A percentile compares a stretch with the other conserved stretches of the same genome.
Conservation (phyloP, 2,888 invertebrate species). For the Pharmacophagus antenor region DNA sequence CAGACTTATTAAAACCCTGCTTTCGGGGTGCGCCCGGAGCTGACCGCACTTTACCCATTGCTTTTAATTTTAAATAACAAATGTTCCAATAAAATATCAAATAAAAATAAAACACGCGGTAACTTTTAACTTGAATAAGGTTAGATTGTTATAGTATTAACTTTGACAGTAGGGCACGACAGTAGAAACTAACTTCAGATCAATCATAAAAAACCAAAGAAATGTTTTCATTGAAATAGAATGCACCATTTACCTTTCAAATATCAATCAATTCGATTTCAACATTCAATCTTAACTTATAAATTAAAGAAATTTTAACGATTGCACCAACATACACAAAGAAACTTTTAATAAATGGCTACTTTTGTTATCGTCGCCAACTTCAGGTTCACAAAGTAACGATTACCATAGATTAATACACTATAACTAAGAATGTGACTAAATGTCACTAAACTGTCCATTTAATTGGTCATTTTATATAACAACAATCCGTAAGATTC, state of each 20-base stretch:
- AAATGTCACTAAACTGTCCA: not conserved
- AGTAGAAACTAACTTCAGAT: conserved; percentile 32
- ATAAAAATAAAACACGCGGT: conserved; percentile 23
- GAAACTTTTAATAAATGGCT: not conserved
- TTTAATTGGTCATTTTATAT: not conserved
- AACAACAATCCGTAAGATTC: not conserved
- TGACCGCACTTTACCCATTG: conserved; percentile 89
- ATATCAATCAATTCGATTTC: not conserved
- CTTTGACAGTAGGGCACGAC: conserved; percentile 22
- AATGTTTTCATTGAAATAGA: conserved; percentile 3
- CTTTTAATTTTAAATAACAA: not conserved
- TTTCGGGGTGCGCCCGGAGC: conserved; percentile 88
- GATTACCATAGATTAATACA: too few relatives aligned
- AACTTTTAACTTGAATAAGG: conserved; percentile 1
- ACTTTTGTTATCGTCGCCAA: conserved; percentile 20
- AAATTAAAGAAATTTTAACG: not conserved
- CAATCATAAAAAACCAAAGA: conserved; percentile 11
- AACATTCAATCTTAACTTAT: conserved; percentile 3
- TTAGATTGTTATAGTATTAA: conserved; percentile 29
- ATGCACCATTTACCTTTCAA: conserved; percentile 18
- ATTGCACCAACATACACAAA: not conserved
- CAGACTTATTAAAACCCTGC: conserved; percentile 91
- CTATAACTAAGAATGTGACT: too few relatives aligned
- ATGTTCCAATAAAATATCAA: conserved; percentile 15
- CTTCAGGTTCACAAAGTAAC: conserved; percentile 11